A percentile compares a stretch with the other conserved stretches of the same genome.
Evolutionary conservation across 2,888 invertebrate genomes (phyloP).

Genomic region (Cheiracanthium punctorium): DNA sequence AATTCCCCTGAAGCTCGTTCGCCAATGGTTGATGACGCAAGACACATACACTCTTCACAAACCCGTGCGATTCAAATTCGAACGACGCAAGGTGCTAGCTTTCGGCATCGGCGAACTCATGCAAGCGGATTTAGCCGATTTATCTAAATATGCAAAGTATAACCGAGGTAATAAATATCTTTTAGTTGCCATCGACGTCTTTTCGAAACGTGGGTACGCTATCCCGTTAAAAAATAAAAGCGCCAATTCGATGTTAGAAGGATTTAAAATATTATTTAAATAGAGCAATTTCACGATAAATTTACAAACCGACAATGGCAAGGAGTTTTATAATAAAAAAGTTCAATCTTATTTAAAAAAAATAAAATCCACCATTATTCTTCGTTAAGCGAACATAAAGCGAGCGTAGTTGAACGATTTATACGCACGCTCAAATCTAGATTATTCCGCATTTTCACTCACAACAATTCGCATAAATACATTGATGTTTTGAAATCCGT

Average conservation of each 20-base stretch:
- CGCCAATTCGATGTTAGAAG: constrained; percentile 50
- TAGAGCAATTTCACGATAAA: constrained; percentile 55
- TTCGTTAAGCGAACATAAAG: constrained; percentile 73
- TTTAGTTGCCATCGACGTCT: constrained; percentile 33
- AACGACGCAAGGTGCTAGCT: no score
- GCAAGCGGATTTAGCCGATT: no score
- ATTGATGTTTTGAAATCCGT: neutral
- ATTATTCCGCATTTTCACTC: neutral
- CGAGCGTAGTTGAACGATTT: constrained; percentile 74
- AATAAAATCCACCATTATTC: constrained; percentile 71
- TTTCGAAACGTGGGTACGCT: constrained; percentile 72
- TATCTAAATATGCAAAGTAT: neutral
- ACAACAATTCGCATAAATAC: neutral
- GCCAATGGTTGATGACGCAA: neutral
- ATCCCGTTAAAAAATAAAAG: constrained; percentile 72
- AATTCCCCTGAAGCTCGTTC: neutral
- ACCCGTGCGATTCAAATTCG: no score
- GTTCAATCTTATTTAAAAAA: constrained; percentile 54
- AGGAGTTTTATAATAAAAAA: constrained; percentile 71
- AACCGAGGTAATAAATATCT: constrained; percentile 23
- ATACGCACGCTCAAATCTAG: no score
- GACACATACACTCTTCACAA: constrained; percentile 16
- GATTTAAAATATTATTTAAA: constrained; percentile 64
- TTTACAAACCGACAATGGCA: constrained; percentile 72
- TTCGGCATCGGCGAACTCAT: no score